Conservation (phyloP, 2,888 invertebrate species). For the Ryuthela nishihirai region DNA sequence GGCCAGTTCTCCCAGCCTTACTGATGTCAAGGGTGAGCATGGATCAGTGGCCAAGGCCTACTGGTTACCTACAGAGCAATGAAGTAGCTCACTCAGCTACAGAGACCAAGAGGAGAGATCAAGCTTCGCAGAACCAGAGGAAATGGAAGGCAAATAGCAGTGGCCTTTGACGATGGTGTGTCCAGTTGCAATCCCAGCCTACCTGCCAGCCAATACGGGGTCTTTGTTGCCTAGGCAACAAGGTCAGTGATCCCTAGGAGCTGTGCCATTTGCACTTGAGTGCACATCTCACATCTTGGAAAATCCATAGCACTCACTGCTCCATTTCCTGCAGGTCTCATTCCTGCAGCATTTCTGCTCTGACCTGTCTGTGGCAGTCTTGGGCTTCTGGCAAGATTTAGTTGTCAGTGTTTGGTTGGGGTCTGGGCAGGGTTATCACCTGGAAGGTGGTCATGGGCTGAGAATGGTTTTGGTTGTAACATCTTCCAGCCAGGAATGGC, state of each 20-base stretch:
- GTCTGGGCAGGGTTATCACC: too few relatives aligned
- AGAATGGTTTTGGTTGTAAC: too few relatives aligned
- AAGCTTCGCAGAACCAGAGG: conserved; percentile 33
- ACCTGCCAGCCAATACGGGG: too few relatives aligned
- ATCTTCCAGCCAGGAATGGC: too few relatives aligned
- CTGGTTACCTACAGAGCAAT: conserved; percentile 24
- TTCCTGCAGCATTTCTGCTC: background rate
- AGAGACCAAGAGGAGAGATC: conserved; percentile 22
- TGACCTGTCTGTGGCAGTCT: conserved; percentile 1
- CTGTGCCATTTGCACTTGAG: background rate
- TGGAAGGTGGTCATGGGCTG: too few relatives aligned
- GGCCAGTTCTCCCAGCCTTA: conserved; percentile 53
- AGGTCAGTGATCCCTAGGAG: background rate
- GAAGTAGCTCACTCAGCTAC: conserved; percentile 31
- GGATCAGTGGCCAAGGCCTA: conserved; percentile 33
- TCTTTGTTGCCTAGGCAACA: background rate
- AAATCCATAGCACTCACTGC: background rate
- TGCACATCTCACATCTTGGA: background rate
- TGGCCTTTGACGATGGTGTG: conserved; percentile 34
- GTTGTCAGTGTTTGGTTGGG: too few relatives aligned
- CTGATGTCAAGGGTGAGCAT: conserved; percentile 44
- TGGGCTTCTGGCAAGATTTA: too few relatives aligned
- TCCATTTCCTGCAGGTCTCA: background rate
- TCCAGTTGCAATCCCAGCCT: conserved; percentile 34
- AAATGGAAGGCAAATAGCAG: conserved; percentile 29